Conservation (phyloP, 2,797 vertebrate species). For the Apogon hyalosoma region DNA sequence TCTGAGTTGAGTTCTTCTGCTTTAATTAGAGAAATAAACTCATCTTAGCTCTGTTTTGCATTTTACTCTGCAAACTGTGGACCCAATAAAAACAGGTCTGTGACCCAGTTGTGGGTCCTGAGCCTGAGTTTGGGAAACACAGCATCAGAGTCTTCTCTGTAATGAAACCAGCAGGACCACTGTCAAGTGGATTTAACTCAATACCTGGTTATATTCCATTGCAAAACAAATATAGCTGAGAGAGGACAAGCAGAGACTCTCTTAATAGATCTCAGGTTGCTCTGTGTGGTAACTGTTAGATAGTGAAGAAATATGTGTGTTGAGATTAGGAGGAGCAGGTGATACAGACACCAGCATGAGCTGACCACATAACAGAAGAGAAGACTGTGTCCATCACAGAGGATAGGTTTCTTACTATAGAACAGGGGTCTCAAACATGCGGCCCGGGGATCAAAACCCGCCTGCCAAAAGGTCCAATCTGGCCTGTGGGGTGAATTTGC, state of each 20-base stretch:
- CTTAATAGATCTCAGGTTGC: conserved; percentile 45
- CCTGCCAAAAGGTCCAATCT: too few relatives aligned
- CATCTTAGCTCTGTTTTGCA: too few relatives aligned
- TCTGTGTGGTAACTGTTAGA: conserved; percentile 36
- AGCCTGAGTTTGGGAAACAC: too few relatives aligned
- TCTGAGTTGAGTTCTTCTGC: too few relatives aligned
- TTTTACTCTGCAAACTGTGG: too few relatives aligned
- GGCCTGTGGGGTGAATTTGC: too few relatives aligned
- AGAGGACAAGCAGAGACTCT: conserved; percentile 57
- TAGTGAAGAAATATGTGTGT: conserved; percentile 35
- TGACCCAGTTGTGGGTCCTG: too few relatives aligned
- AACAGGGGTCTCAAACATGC: too few relatives aligned
- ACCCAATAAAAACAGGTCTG: too few relatives aligned
- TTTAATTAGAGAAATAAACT: too few relatives aligned
- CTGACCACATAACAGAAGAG: conserved; percentile 23
- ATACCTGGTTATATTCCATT: conserved; percentile 57
- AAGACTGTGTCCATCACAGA: conserved; percentile 2
- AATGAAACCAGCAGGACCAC: conserved; percentile 31
- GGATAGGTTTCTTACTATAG: conserved; percentile 1
- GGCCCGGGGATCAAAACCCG: too few relatives aligned
- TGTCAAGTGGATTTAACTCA: conserved; percentile 52
- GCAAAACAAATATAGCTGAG: conserved; percentile 65
- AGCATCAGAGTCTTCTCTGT: background rate
- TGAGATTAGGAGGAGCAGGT: conserved; percentile 43
- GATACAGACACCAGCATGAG: conserved; percentile 57